Conservation (phyloP, 2,888 invertebrate genomes). For the Eudasyphora cyanicolor region DNA sequence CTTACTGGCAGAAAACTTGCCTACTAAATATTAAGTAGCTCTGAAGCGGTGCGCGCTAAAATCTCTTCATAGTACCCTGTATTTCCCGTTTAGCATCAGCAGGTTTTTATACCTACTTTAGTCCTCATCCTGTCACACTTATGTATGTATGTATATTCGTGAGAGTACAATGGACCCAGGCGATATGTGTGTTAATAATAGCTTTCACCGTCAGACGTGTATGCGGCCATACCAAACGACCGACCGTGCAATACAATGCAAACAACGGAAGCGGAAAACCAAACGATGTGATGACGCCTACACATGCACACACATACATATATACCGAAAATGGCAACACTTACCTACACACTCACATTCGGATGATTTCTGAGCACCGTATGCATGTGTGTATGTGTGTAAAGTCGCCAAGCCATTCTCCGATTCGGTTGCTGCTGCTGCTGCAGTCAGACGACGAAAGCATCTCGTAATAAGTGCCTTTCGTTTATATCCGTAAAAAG, state of each 20-base stretch:
- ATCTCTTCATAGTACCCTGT: constrained; percentile 3
- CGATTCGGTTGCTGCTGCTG: background rate
- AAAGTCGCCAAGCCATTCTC: background rate
- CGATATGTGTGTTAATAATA: constrained; percentile 61
- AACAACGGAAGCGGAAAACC: constrained; percentile 66
- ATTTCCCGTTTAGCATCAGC: constrained; percentile 15
- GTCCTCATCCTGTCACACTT: background rate
- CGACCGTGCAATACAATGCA: constrained; percentile 48
- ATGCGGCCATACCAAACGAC: constrained; percentile 30
- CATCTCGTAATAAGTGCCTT: constrained; percentile 47
- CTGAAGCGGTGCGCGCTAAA: too few relatives aligned
- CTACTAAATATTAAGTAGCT: too few relatives aligned
- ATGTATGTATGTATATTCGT: background rate
- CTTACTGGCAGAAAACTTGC: too few relatives aligned
- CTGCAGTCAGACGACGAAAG: background rate
- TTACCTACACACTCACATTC: constrained; percentile 8
- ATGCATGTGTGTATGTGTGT: constrained; percentile 1
- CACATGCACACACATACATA: constrained; percentile 14
- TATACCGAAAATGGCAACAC: constrained; percentile 1
- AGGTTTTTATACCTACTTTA: constrained; percentile 4
- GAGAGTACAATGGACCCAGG: background rate
- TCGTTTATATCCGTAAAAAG: constrained; percentile 37
- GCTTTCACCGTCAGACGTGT: constrained; percentile 52
- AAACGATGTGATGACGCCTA: constrained; percentile 45
- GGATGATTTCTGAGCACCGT: background rate